A percentile compares a stretch with the other conserved stretches of the same genome.
phyloP scores from a whole-genome alignment of 37 sponge, comb jelly and placozoan species.

The Crambe crambe region DNA sequence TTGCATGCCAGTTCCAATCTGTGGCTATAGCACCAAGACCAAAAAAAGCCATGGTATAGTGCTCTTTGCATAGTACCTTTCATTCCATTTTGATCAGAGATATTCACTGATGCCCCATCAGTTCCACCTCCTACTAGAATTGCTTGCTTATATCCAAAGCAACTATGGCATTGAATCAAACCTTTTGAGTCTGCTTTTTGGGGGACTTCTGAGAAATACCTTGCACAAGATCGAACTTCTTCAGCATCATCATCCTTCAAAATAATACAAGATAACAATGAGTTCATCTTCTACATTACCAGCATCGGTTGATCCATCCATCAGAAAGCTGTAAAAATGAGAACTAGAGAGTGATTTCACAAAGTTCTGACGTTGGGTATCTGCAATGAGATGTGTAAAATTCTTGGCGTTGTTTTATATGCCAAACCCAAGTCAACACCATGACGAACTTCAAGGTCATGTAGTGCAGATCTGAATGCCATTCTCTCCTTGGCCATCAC shows the following conservation, averaged over 20 bases:
- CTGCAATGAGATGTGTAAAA: slow-evolving; percentile 24
- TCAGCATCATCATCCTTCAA: slow-evolving; percentile 20
- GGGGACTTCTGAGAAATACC: slow-evolving; percentile 15
- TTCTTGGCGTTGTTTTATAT: slow-evolving; percentile 50
- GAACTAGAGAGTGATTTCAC: slow-evolving; percentile 11
- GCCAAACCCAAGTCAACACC: slow-evolving; percentile 47
- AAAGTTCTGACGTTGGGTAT: slow-evolving; percentile 35
- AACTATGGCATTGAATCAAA: background rate
- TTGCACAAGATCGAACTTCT: slow-evolving; percentile 20
- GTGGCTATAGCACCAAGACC: slow-evolving; percentile 70
- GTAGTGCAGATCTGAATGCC: slow-evolving; percentile 26
- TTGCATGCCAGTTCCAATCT: slow-evolving; percentile 59
- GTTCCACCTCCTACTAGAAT: slow-evolving; percentile 63
- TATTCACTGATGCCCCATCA: slow-evolving; percentile 67
- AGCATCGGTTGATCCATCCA: too few relatives aligned
- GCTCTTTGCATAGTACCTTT: slow-evolving; percentile 57
- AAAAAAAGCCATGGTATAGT: too few relatives aligned
- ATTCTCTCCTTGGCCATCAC: slow-evolving; percentile 41
- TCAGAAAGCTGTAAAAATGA: slow-evolving; percentile 65
- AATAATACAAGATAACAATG: slow-evolving; percentile 29
- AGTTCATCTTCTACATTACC: slow-evolving; percentile 64
- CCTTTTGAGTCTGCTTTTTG: background rate
- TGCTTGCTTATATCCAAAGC: background rate
- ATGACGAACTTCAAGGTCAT: slow-evolving; percentile 39
- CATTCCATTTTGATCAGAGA: slow-evolving; percentile 55